Evolutionary conservation across 2,113 vertebrate species (phyloP).

Genomic region (Lepus europaeus): DNA sequence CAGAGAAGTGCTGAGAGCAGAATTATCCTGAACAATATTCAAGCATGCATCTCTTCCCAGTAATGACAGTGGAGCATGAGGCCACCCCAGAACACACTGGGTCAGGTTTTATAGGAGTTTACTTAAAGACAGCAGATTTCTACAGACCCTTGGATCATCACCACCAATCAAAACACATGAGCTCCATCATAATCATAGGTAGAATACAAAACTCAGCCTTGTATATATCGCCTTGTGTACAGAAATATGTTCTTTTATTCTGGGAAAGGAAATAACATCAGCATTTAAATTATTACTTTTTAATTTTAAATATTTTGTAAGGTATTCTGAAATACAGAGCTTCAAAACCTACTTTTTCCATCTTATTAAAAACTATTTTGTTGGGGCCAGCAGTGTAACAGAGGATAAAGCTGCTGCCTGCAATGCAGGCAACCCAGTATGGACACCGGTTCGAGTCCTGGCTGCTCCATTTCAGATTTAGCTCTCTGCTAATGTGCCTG

Average conservation of each 20-base stretch:
- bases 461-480: too few relatives aligned
- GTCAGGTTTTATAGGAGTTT: not conserved
- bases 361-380: not conserved
- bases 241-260: not conserved
- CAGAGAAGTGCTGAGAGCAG: not conserved
- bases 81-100: not conserved
- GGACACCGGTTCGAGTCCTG: too few relatives aligned
- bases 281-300: not conserved
- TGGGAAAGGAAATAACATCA: not conserved
- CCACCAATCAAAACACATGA: not conserved
- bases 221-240: not conserved
- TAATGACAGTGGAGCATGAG: not conserved
- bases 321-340: slow-evolving; percentile 11
- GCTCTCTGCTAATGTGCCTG: too few relatives aligned
- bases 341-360: slow-evolving; percentile 30
- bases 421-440: too few relatives aligned
- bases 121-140: not conserved
- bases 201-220: not conserved
- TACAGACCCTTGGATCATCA: not conserved
- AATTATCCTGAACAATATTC: slow-evolving; percentile 10
- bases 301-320: slow-evolving; percentile 11
- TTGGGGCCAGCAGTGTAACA: not conserved
- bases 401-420: too few relatives aligned
- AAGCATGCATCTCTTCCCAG: not conserved
- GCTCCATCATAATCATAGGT: not conserved